Evolutionary conservation across 2,797 vertebrate species (phyloP), one percentile per base, ranked within the genome.

Genomic region (Amblyraja radiata): DNA sequence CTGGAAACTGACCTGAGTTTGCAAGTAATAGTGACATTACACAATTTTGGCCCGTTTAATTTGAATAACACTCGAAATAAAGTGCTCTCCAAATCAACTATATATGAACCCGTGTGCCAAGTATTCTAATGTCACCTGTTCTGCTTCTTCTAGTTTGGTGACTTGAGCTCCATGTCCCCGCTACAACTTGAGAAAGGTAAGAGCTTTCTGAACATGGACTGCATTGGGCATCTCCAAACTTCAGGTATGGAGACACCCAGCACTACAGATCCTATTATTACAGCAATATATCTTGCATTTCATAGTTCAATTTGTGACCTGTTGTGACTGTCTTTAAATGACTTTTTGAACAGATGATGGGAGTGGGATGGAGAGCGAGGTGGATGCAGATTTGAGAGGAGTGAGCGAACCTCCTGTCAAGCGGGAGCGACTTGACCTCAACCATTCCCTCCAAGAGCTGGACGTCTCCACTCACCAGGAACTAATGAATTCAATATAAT

Each of bases 131-230:
- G 7, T 9, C 11, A 16, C 68, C 9, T 10, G 76, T 93, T 63
- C 86, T 94, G 94, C 95, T 39, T 61, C 93, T 96, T 96, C 18
- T 96, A 99, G 99, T 99, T 99, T 95, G 98, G 97, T 68, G 98
- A 99, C 94, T 96, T 99, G 81, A 96, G 96, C 86, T 97, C 98
- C 0, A 97, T 99, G 97, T 98, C 99, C 76, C 97, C 98, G 1
- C 95, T 97, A 0, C 96, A 98, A 90, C 96, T 98, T 94, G 98
- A 99, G 94, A 99, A 98, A 98, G 98, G 99, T 99, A 96, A 83
- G 93, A 93, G 7, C 9, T 74, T 61, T 1, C 39, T 88, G 61
- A 65, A 9, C 9, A 16, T 65, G 11, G 25, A 16, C 16, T 36
- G n/a, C n/a, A 5, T 88, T n/a, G 16, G 61, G n/a, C 9, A 32